A percentile compares a stretch with the other conserved stretches of the same genome.
phyloP scores from a whole-genome alignment of 1,140 invertebrate genomes.

The Heliconius himera region DNA sequence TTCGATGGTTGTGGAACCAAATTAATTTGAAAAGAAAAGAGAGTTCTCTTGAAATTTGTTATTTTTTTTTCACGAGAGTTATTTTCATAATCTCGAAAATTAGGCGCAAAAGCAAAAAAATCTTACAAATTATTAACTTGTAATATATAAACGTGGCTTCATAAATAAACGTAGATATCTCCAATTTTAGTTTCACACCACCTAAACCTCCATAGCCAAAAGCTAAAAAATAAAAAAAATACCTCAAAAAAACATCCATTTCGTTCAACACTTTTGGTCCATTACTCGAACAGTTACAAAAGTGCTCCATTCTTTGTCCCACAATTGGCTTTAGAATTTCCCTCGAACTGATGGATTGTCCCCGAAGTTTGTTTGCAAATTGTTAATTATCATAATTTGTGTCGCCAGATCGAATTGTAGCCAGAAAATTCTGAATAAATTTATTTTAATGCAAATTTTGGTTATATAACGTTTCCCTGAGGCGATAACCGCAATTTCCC shows the following conservation, averaged over 20 bases:
- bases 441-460: not conserved
- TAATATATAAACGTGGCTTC: not conserved
- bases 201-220: not conserved
- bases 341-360: slow-evolving; percentile 56
- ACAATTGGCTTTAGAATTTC: slow-evolving; percentile 57
- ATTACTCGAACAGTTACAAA: slow-evolving; percentile 40
- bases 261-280: slow-evolving; percentile 13
- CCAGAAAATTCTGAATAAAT: slow-evolving; percentile 27
- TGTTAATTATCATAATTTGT: slow-evolving; percentile 64
- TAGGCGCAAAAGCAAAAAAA: too few relatives aligned
- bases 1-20: too few relatives aligned
- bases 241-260: slow-evolving; percentile 20
- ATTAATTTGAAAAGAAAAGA: too few relatives aligned
- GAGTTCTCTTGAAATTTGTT: too few relatives aligned
- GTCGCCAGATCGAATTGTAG: slow-evolving; percentile 34
- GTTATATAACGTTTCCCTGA: not conserved
- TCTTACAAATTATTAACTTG: too few relatives aligned
- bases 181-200: not conserved
- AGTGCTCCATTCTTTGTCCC: slow-evolving; percentile 46
- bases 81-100: too few relatives aligned
- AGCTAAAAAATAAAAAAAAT: not conserved
- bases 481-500: not conserved
- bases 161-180: not conserved
- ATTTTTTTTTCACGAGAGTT: too few relatives aligned
- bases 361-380: slow-evolving; percentile 58